Conservation (phyloP, 2,113 vertebrate genomes). For the Pelecanoides urinatrix region DNA sequence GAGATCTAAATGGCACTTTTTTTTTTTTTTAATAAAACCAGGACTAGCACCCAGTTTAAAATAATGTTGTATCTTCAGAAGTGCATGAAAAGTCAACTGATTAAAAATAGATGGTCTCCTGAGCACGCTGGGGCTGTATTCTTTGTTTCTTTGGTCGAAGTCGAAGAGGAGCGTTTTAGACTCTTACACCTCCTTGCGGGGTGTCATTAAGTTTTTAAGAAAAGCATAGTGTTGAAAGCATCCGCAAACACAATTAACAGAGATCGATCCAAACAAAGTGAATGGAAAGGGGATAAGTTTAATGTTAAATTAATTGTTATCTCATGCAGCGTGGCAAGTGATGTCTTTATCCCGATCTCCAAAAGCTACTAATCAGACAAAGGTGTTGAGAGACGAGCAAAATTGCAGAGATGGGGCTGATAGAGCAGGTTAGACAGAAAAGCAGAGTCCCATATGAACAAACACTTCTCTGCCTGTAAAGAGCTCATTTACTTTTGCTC, state of each 20-base stretch:
- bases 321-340: conserved; percentile 43
- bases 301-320: conserved; percentile 67
- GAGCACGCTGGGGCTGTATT: conserved; percentile 6
- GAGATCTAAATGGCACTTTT: neutral
- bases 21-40: neutral
- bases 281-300: conserved; percentile 57
- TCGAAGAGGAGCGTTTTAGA: conserved; percentile 24
- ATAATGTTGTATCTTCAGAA: neutral
- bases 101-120: conserved; percentile 38
- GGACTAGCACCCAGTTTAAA: neutral
- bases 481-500: neutral
- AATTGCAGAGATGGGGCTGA: conserved; percentile 31
- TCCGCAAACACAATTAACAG: conserved; percentile 49
- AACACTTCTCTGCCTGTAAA: conserved; percentile 14
- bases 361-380: conserved; percentile 32
- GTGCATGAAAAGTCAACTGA: neutral
- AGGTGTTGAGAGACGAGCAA: conserved; percentile 49
- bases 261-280: conserved; percentile 63
- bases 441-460: conserved; percentile 32
- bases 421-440: conserved; percentile 47
- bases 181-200: conserved; percentile 51
- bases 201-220: conserved; percentile 65
- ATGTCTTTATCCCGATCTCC: conserved; percentile 34
- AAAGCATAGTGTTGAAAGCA: conserved; percentile 51
- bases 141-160: conserved; percentile 60